Evolutionary conservation across 2,888 invertebrate genomes (phyloP), one percentile per base, ranked within the genome.

Genomic region (Stegophylla sp.): DNA sequence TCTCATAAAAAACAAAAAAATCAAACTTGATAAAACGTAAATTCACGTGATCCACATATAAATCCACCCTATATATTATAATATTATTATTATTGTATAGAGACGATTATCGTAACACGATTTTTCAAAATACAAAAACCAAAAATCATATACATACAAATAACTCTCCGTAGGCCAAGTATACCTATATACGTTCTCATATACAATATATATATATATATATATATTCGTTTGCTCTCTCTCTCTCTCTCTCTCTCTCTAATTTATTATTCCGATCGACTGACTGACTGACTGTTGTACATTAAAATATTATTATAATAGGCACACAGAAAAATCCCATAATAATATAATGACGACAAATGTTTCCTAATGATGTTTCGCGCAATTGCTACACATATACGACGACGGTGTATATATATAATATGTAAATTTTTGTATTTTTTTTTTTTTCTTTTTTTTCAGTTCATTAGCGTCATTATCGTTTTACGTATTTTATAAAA

Each of bases 401-500:
- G n/a, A n/a, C n/a, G n/a, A n/a, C n/a, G n/a, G n/a, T n/a, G n/a
- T n/a, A n/a, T n/a, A n/a, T n/a, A n/a, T n/a, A n/a, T 4, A 53
- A 26, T 66, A 69, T 77, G 67, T 77, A 77, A 67, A 69, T 77
- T 64, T 34, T 69, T n/a, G 17, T 61, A 20, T 77, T 69, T 67
- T 77, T 45, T 43, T 43, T 43, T 43, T 4, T n/a, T 43, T 43
- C 10, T n/a, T n/a, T n/a, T n/a, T n/a, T n/a, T 45, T 45, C 17
- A 69, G 67, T 77, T 77, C 67, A 77, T 77, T 77, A 77, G 77
- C 23, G 67, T 69, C 28, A 77, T 77, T 77, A 77, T 67, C 56
- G 53, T n/a, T n/a, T n/a, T n/a, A n/a, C n/a, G n/a, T n/a, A n/a
- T n/a, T n/a, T n/a, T 66, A 66, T 66, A 76, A 76, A 76, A 76